Base-by-base conservation (phyloP, 2,888 invertebrate genomes). In the Apeira syringaria region DNA sequence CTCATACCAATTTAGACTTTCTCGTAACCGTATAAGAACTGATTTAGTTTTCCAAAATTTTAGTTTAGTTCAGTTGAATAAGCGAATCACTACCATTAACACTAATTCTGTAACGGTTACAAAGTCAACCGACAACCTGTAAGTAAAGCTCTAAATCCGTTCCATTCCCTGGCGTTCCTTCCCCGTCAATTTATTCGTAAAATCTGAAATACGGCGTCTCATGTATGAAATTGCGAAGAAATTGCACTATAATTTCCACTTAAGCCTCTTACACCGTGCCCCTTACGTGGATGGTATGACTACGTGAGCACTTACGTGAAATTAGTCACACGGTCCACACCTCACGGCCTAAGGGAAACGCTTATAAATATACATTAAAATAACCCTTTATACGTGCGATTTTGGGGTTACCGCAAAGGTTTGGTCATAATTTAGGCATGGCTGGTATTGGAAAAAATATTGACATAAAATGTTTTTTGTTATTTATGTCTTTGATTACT, bases 241-340 rank as follows among this genome's bases (percentile, higher is more conserved):
- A 68, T 67, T 55, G 64, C 69, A 65, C 64, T 64, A 67, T 67
- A 68, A 70, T 71, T 67, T 73, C 65, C 66, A 65, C 65, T 70
- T 70, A 71, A 69, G 63, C 68, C 61, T 64, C 68, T 74, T 70
- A 68, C 54, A 46, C 56, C 50, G 56, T 61, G 61, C 65, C 63
- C 61, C 39, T 61, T 58, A 63, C 59, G 57, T 61, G 60, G 63
- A 62, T 59, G 64, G 64, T 58, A 47, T 50, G 57, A 58, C 71
- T 70, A 74, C 74, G 74, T 74, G 74, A 68, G 70, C 74, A 74
- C 73, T 74, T 74, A 68, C 56, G 57, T 55, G 54, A 70, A 71
- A 71, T 74, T 68, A 70, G 71, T 66, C 64, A 62, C 64, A 65
- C 55, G 59, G 62, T 55, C 64, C 56, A 56, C 61, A 61, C 59